phyloP scores from a whole-genome alignment of 2,888 invertebrate genomes.

The Hyalella azteca region DNA sequence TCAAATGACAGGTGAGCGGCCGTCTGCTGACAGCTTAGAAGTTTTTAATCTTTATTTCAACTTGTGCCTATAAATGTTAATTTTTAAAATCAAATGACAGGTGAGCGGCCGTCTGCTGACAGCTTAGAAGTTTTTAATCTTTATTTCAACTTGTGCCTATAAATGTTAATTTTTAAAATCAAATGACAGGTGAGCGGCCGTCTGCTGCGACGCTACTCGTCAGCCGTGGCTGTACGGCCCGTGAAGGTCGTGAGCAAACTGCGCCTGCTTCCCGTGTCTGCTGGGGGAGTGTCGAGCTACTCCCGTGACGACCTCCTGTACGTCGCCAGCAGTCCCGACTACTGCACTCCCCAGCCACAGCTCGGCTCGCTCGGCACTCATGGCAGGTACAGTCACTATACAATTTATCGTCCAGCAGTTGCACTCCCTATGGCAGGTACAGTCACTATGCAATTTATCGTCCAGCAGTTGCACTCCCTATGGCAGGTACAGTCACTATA shows the following conservation, averaged over 20 bases:
- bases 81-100: no score
- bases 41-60: background rate
- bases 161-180: no score
- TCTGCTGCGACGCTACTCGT: constrained; percentile 67
- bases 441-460: no score
- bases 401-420: no score
- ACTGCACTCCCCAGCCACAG: constrained; percentile 80
- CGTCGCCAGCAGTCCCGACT: constrained; percentile 94
- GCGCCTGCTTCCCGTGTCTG: constrained; percentile 48
- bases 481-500: constrained; percentile 48
- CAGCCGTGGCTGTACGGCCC: constrained; percentile 50
- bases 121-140: background rate
- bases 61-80: background rate
- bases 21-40: constrained; percentile 65
- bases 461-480: no score
- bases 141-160: background rate
- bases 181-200: constrained; percentile 83
- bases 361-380: constrained; percentile 73
- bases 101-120: constrained; percentile 84
- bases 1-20: constrained; percentile 80
- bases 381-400: constrained; percentile 48
- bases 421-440: constrained; percentile 53
- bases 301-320: constrained; percentile 82
- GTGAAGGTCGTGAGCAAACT: constrained; percentile 44
- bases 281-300: constrained; percentile 48